Base-by-base conservation (phyloP, 2,888 invertebrate species). In the Bembecia ichneumoniformis region DNA sequence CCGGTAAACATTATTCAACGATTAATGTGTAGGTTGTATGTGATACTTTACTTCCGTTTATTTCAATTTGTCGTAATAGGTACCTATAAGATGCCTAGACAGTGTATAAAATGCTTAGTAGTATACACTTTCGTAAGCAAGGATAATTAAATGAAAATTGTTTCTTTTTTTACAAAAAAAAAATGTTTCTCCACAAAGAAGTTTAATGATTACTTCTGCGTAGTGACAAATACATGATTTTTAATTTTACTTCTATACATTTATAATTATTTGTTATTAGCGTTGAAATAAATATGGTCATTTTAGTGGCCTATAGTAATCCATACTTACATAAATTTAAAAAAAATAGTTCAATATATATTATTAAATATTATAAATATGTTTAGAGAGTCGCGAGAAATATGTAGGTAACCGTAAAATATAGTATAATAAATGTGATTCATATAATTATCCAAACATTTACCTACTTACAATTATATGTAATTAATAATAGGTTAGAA, bases 391-490 rank as follows among this genome's bases (percentile, higher is more conserved):
- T 58, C 58, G 54, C 59, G 57, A 40, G 11, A 40, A 59, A 58
- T 52, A 51, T 58, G 54, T 59, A 61, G 54, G 55, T 66, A 63
- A 66, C 63, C 57, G 52, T 68, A 68, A 66, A 64, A 58, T 50
- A 51, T 61, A 58, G 60, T 65, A 65, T 72, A 69, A 59, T 60
- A 63, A 79, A 79, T 79, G 79, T 79, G 79, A 78, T 79, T 79
- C 78, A 75, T 73, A 73, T 67, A 64, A 66, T 72, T 74, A 74
- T 71, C 61, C 64, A 60, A 55, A 54, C 15, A 55, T 64, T 60
- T 49, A 65, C 57, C 52, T 71, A 68, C 59, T 66, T 61, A 50
- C 55, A 58, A n/a, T n/a, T n/a, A n/a, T n/a, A 54, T 50, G 48
- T 54, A 52, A 47, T 54, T 52, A 51, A 49, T 55, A 52, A 52